Evolutionary conservation across 2,888 invertebrate species (phyloP).

Genomic region (Agrotis exclamationis): DNA sequence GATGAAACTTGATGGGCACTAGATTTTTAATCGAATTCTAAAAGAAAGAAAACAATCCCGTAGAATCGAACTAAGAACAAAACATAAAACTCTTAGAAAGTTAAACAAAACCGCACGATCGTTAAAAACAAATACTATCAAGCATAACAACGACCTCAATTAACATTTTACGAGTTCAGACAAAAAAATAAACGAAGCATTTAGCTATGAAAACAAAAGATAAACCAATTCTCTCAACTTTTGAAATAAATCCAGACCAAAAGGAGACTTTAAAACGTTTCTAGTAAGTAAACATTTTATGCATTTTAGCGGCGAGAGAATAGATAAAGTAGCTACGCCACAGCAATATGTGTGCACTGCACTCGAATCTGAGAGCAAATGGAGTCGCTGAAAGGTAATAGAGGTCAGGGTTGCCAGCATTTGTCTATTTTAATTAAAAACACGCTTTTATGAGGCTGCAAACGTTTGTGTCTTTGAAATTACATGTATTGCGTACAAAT

Average conservation of each 20-base stretch:
- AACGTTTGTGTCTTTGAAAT: constrained; percentile 1
- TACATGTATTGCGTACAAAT: no score
- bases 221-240: constrained; percentile 4
- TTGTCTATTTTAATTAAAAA: constrained; percentile 10
- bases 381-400: constrained; percentile 30
- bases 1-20: no score
- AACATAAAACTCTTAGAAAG: no score
- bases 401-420: constrained; percentile 40
- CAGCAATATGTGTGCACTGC: constrained; percentile 44
- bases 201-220: constrained; percentile 11
- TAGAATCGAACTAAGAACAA: no score
- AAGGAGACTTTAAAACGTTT: neutral
- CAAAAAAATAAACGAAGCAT: constrained; percentile 1
- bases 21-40: neutral
- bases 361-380: constrained; percentile 46
- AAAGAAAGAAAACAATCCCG: neutral
- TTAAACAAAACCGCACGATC: neutral
- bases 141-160: constrained; percentile 33
- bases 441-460: constrained; percentile 34
- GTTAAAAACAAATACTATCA: neutral
- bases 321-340: neutral
- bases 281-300: constrained; percentile 9
- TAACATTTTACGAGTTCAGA: constrained; percentile 35
- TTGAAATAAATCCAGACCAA: neutral
- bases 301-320: constrained; percentile 23